Evolutionary conservation across 2,113 vertebrate genomes (phyloP).

Genomic region (Chelonoidis abingdonii): DNA sequence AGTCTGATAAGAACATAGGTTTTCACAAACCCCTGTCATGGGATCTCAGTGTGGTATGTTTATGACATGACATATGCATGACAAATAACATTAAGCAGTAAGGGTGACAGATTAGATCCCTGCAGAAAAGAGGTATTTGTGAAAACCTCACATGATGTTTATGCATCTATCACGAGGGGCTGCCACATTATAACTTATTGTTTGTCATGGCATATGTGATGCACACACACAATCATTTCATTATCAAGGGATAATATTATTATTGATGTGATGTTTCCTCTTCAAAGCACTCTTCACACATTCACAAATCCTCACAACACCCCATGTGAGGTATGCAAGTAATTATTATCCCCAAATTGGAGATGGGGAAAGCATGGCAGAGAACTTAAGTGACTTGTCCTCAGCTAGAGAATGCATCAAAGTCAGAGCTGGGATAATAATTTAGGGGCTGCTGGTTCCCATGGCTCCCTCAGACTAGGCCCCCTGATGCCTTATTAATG

Average conservation of each 20-base stretch:
- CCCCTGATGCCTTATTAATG: slow-evolving; percentile 23
- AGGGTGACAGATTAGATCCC: neutral
- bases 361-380: neutral
- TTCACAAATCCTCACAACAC: neutral
- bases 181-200: neutral
- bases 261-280: neutral
- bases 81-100: neutral
- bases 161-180: neutral
- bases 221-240: neutral
- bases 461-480: slow-evolving; percentile 3
- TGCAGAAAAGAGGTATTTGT: neutral
- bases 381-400: neutral
- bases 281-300: neutral
- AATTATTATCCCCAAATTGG: neutral
- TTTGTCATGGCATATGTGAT: neutral
- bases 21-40: neutral
- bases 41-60: neutral
- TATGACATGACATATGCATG: neutral
- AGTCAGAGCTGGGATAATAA: neutral
- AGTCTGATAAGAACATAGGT: neutral
- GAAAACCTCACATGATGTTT: neutral
- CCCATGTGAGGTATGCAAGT: neutral
- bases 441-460: slow-evolving; percentile 1
- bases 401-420: neutral
- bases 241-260: neutral